Percentiles rank a stretch among this genome's conserved stretches.
Evolutionary conservation across 2,888 invertebrate genomes (phyloP).

Genomic region (Microchrysa polita): DNA sequence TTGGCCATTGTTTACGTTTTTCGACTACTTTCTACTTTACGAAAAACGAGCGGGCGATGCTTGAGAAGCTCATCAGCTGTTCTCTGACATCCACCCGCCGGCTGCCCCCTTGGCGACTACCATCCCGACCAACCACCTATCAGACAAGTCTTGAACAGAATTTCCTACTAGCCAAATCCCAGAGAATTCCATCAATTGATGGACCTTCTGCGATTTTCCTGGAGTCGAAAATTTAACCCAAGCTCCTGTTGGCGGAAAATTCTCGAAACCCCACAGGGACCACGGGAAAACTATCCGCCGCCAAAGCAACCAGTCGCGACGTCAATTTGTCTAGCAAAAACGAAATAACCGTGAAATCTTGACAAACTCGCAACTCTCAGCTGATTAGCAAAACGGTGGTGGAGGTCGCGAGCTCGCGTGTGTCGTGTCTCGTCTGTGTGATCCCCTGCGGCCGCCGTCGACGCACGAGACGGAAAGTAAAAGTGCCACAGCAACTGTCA

Average conservation of each 20-base stretch:
- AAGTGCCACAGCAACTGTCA: constrained; percentile 49
- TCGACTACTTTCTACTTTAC: constrained; percentile 23
- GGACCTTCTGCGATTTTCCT: too few species aligned
- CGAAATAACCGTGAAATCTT: constrained; percentile 21
- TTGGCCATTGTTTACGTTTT: constrained; percentile 43
- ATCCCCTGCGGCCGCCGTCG: constrained; percentile 30
- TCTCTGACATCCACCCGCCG: not conserved
- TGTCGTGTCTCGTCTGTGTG: constrained; percentile 24
- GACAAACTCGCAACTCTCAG: constrained; percentile 23
- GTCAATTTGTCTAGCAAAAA: constrained; percentile 9
- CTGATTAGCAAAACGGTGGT: constrained; percentile 36
- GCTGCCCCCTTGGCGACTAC: not conserved
- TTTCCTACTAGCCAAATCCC: too few species aligned
- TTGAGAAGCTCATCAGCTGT: constrained; percentile 35
- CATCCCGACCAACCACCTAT: not conserved
- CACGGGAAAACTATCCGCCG: constrained; percentile 1
- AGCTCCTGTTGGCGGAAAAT: not conserved
- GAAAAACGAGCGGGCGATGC: constrained; percentile 36
- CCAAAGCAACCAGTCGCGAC: constrained; percentile 16
- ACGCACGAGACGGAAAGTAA: constrained; percentile 46
- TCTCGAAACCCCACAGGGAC: not conserved
- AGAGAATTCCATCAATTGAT: too few species aligned
- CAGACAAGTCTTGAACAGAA: too few species aligned
- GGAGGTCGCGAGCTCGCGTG: not conserved
- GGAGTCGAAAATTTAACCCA: too few species aligned